These are phyloP conservation scores for Micropterix aruncella DNA, from an alignment of 2,888 invertebrate genomes.

Conservation along the genomic window DNA sequence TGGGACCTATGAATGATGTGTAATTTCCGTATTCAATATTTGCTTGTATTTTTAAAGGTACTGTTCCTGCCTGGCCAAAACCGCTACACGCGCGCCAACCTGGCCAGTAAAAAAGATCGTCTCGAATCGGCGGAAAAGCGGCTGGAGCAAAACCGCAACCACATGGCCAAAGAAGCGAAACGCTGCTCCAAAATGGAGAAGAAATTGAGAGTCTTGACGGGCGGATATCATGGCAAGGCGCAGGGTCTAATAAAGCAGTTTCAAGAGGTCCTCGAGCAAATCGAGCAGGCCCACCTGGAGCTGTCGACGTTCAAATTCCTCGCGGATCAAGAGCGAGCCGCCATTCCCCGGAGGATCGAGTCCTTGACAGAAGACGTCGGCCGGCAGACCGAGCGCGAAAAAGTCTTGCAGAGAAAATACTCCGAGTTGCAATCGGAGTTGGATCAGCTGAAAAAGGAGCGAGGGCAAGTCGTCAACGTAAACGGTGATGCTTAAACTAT, in stretches of 20 bases:
- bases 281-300: slow-evolving; percentile 82
- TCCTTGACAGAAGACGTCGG: slow-evolving; percentile 84
- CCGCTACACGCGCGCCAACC: slow-evolving; percentile 84
- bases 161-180: slow-evolving; percentile 96
- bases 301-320: slow-evolving; percentile 82
- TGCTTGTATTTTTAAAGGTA: slow-evolving; percentile 43
- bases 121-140: slow-evolving; percentile 87
- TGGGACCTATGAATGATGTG: no score
- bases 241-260: slow-evolving; percentile 80
- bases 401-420: slow-evolving; percentile 71
- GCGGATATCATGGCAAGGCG: slow-evolving; percentile 41
- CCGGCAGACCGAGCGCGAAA: slow-evolving; percentile 84
- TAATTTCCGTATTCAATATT: no score
- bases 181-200: slow-evolving; percentile 96
- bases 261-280: slow-evolving; percentile 76
- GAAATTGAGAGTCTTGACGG: slow-evolving; percentile 89
- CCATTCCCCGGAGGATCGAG: slow-evolving; percentile 83
- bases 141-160: slow-evolving; percentile 82
- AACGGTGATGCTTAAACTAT: no score
- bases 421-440: slow-evolving; percentile 56
- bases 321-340: slow-evolving; percentile 77
- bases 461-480: not conserved
- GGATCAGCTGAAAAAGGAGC: slow-evolving; percentile 23
- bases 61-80: slow-evolving; percentile 85
- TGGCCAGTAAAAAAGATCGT: slow-evolving; percentile 92